Percentiles rank a stretch among this genome's conserved stretches.
Conservation (phyloP, 1,140 invertebrate genomes). For the Pseudomyrmex flavicornis region DNA sequence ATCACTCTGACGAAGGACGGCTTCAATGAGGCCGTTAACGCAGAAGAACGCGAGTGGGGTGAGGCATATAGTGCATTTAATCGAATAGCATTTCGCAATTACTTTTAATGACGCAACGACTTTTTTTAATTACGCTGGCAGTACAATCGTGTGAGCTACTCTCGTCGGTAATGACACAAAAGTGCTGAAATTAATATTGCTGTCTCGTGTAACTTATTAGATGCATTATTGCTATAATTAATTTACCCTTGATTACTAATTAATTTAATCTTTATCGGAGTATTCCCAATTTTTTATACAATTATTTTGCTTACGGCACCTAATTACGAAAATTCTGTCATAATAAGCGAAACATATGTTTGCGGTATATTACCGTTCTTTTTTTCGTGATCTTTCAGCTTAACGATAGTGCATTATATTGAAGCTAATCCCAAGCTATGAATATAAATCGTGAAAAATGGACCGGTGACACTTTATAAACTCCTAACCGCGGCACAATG, state of each 20-base stretch:
- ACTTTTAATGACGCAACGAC: neutral
- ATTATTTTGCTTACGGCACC: no score
- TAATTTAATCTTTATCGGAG: neutral
- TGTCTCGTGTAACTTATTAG: neutral
- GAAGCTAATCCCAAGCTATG: slow-evolving; percentile 32
- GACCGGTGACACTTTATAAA: slow-evolving; percentile 59
- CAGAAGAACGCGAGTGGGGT: neutral
- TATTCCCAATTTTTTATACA: no score
- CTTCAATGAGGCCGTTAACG: slow-evolving; percentile 5
- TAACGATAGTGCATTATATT: slow-evolving; percentile 30
- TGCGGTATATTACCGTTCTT: neutral
- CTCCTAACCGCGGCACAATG: slow-evolving; percentile 50
- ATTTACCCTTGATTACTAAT: neutral
- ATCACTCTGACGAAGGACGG: neutral
- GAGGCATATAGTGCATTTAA: slow-evolving; percentile 19
- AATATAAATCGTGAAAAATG: slow-evolving; percentile 55
- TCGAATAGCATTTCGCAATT: slow-evolving; percentile 32
- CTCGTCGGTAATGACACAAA: slow-evolving; percentile 9
- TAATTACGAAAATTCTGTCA: slow-evolving; percentile 32
- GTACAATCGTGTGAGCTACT: neutral
- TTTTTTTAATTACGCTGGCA: neutral
- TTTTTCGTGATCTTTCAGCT: neutral
- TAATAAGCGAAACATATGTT: slow-evolving; percentile 11
- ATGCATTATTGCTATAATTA: neutral
- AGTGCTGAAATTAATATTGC: slow-evolving; percentile 18